These are phyloP conservation scores for Drepana falcataria DNA, from an alignment of 2,888 invertebrate genomes.

Conservation along the genomic window DNA sequence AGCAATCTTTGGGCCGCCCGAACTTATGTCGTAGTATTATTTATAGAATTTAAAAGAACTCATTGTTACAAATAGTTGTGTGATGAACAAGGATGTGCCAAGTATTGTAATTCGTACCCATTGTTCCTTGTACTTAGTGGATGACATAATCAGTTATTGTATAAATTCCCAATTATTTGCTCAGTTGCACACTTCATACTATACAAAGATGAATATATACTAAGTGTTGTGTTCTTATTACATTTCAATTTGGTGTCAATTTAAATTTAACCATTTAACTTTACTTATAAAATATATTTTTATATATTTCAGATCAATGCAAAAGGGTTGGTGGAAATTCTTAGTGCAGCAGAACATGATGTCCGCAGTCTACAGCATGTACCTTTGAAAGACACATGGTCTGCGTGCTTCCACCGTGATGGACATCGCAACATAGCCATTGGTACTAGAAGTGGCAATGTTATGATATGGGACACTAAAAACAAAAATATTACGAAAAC, in stretches of 20 bases:
- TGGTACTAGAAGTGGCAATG: slow-evolving; percentile 66
- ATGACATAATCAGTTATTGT: background rate
- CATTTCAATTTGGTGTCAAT: no score
- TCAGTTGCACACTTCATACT: no score
- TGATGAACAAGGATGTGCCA: slow-evolving; percentile 11
- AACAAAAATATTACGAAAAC: slow-evolving; percentile 65
- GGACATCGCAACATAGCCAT: slow-evolving; percentile 67
- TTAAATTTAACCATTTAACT: no score
- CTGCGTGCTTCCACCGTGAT: slow-evolving; percentile 67
- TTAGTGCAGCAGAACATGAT: slow-evolving; percentile 63
- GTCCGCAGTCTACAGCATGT: slow-evolving; percentile 66
- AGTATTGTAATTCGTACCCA: slow-evolving; percentile 6
- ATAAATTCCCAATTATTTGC: no score
- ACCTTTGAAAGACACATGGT: slow-evolving; percentile 67
- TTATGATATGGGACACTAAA: slow-evolving; percentile 73
- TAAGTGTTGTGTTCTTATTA: no score
- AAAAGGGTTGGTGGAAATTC: slow-evolving; percentile 63
- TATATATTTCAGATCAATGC: slow-evolving; percentile 59
- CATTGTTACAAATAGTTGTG: no score
- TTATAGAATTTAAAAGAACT: no score
- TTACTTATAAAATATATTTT: no score
- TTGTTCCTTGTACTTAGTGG: slow-evolving; percentile 12
- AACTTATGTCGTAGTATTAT: no score
- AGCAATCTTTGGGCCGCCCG: background rate
- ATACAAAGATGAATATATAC: no score